phyloP scores from a whole-genome alignment of 2,797 vertebrate species.

The Takifugu rubripes region DNA sequence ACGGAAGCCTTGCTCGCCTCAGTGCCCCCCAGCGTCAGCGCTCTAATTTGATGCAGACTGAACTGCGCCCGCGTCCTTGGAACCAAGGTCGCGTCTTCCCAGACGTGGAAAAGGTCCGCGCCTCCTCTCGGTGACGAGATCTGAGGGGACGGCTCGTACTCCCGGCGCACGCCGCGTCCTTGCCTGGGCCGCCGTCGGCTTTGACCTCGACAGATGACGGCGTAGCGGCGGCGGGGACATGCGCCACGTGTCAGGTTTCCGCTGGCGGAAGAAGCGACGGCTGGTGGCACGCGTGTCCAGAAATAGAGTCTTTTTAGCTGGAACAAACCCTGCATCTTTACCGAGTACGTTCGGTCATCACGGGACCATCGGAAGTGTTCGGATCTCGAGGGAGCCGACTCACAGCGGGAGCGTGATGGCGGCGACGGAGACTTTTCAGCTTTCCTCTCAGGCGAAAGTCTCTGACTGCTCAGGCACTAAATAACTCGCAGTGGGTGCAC shows the following conservation, averaged over 20 bases:
- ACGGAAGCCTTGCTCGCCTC: constrained; percentile 6
- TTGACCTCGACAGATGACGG: constrained; percentile 60
- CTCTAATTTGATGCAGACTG: constrained; percentile 37
- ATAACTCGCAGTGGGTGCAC: too few species aligned
- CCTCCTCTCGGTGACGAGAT: constrained; percentile 47
- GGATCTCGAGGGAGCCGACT: too few species aligned
- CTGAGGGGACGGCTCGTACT: constrained; percentile 49
- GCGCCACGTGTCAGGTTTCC: constrained; percentile 32
- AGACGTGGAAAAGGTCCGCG: constrained; percentile 31
- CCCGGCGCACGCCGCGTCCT: constrained; percentile 48
- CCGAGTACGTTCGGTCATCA: too few species aligned
- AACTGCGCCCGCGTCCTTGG: constrained; percentile 30
- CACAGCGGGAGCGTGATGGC: too few species aligned
- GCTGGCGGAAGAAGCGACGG: constrained; percentile 18
- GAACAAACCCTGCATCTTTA: not conserved
- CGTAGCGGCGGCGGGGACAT: constrained; percentile 13
- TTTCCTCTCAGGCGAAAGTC: not conserved
- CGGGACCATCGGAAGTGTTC: too few species aligned
- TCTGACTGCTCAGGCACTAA: too few species aligned
- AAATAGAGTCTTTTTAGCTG: constrained; percentile 1
- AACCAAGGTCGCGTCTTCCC: constrained; percentile 54
- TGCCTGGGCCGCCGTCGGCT: constrained; percentile 44
- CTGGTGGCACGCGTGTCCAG: constrained; percentile 6
- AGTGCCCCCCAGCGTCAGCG: constrained; percentile 14
- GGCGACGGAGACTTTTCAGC: not conserved